A percentile compares a stretch with the other conserved stretches of the same genome.
Conservation (phyloP, 2,797 vertebrate species). For the Helicolenus hilgendorfi region DNA sequence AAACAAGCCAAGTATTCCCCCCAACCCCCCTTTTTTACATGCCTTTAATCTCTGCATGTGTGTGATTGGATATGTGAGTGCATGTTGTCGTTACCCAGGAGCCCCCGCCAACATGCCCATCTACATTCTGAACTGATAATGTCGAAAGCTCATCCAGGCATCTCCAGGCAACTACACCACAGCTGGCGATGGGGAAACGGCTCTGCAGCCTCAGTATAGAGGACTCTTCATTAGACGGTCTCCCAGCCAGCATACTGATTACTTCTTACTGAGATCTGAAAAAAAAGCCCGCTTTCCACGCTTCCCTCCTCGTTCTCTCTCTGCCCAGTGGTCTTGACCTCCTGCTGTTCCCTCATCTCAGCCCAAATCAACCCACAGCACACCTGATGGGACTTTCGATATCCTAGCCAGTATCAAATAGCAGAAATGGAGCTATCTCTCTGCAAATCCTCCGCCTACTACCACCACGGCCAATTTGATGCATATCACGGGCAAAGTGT, state of each 20-base stretch:
- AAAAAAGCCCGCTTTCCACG: slow-evolving; percentile 58
- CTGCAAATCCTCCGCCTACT: slow-evolving; percentile 40
- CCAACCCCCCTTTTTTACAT: background rate
- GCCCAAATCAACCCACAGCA: slow-evolving; percentile 58
- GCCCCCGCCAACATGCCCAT: slow-evolving; percentile 19
- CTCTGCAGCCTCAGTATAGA: slow-evolving; percentile 67
- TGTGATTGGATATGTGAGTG: background rate
- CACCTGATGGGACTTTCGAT: slow-evolving; percentile 65
- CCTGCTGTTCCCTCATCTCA: slow-evolving; percentile 75
- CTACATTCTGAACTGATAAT: slow-evolving; percentile 47
- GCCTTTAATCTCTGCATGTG: background rate
- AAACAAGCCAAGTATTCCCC: background rate
- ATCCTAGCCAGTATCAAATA: slow-evolving; percentile 48
- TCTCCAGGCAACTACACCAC: slow-evolving; percentile 68
- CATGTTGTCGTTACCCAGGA: slow-evolving; percentile 15
- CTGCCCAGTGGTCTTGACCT: slow-evolving; percentile 57
- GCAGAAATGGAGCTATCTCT: slow-evolving; percentile 50
- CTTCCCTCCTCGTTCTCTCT: slow-evolving; percentile 42
- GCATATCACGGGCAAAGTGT: slow-evolving; percentile 25
- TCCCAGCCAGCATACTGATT: slow-evolving; percentile 78
- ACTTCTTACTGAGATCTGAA: slow-evolving; percentile 63
- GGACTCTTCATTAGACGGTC: slow-evolving; percentile 74
- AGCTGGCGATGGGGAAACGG: slow-evolving; percentile 64
- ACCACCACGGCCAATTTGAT: slow-evolving; percentile 41
- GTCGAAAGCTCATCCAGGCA: slow-evolving; percentile 52